Evolutionary conservation across 2,113 vertebrate species (phyloP).

Genomic region (Neomonachus schauinslandi): DNA sequence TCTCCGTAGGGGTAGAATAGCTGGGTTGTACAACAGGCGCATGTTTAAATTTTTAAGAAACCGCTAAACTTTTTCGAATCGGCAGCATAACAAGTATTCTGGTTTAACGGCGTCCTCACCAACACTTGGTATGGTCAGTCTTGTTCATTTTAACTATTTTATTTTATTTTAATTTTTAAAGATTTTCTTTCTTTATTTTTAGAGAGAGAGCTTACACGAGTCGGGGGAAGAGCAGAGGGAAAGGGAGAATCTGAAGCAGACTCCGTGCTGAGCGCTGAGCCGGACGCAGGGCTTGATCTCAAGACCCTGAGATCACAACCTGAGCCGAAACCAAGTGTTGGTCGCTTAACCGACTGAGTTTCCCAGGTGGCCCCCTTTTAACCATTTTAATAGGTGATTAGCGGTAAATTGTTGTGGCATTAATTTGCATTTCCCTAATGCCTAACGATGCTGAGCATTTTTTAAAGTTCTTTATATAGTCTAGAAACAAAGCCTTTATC

Average conservation of each 20-base stretch:
- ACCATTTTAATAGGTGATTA: background rate
- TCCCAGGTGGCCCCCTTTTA: background rate
- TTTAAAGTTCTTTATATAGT: background rate
- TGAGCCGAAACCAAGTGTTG: background rate
- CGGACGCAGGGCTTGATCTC: background rate
- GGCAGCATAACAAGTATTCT: background rate
- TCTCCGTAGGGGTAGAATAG: background rate
- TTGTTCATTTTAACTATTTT: background rate
- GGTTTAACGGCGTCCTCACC: background rate
- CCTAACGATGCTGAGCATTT: background rate
- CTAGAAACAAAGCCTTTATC: background rate
- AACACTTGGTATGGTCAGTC: background rate
- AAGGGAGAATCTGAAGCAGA: background rate
- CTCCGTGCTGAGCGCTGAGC: background rate
- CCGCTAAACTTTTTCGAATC: background rate
- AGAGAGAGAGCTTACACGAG: background rate
- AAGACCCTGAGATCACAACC: background rate
- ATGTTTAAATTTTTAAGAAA: constrained; percentile 1
- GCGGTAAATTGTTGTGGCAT: background rate
- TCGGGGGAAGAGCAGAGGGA: background rate
- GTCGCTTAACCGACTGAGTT: background rate
- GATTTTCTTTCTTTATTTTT: background rate
- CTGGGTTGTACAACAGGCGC: background rate
- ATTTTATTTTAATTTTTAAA: background rate
- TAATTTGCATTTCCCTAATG: background rate